A percentile compares a stretch with the other conserved stretches of the same genome.
Evolutionary conservation across 1,140 invertebrate species (phyloP).

Genomic region (Trichonephila inaurata): DNA sequence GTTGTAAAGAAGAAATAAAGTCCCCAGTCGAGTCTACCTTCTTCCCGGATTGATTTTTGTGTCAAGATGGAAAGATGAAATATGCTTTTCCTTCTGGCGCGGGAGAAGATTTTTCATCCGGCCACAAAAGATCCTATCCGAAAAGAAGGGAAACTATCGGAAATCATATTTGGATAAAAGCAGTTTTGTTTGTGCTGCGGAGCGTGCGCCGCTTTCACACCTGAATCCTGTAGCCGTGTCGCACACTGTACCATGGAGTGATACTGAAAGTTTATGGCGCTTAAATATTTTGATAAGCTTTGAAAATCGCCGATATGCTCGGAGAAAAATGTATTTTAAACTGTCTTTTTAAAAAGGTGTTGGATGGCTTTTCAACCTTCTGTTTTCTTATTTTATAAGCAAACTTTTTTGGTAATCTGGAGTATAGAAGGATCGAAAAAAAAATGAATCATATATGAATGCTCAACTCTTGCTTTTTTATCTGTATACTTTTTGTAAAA

Average conservation of each 20-base stretch:
- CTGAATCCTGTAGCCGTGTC: not conserved
- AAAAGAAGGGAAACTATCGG: slow-evolving; percentile 66
- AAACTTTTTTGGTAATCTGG: too few species aligned
- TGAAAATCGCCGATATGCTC: not conserved
- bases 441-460: too few species aligned
- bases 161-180: slow-evolving; percentile 68
- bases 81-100: slow-evolving; percentile 48
- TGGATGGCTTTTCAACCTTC: too few species aligned
- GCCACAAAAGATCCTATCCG: slow-evolving; percentile 56
- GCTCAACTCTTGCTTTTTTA: too few species aligned
- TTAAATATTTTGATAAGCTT: slow-evolving; percentile 39
- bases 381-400: too few species aligned
- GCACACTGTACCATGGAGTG: not conserved
- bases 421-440: too few species aligned
- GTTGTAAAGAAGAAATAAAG: slow-evolving; percentile 57
- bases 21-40: slow-evolving; percentile 34
- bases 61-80: slow-evolving; percentile 68
- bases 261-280: not conserved
- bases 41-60: slow-evolving; percentile 62
- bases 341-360: not conserved
- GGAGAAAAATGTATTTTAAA: not conserved
- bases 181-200: slow-evolving; percentile 45
- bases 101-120: slow-evolving; percentile 47
- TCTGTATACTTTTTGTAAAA: too few species aligned
- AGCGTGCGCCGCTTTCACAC: not conserved